A percentile compares a stretch with the other conserved stretches of the same genome.
phyloP scores from a whole-genome alignment of 2,888 invertebrate genomes.

The Cremastinae sp. region DNA sequence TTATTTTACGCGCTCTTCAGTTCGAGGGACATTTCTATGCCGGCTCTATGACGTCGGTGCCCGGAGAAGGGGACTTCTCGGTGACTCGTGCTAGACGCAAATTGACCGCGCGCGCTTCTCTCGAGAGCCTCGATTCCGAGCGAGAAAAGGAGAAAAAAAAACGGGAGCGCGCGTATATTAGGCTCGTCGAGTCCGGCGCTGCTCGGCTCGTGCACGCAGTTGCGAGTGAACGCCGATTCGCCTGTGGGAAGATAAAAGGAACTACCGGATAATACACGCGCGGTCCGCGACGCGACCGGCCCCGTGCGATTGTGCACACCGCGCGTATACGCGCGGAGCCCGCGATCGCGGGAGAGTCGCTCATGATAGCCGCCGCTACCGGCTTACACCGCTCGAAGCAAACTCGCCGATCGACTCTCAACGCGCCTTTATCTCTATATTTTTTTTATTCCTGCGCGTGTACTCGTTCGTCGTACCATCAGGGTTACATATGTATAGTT shows the following conservation, averaged over 20 bases:
- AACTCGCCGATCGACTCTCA: slow-evolving; percentile 47
- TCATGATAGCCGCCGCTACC: slow-evolving; percentile 31
- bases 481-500: no score
- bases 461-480: no score
- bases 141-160: slow-evolving; percentile 20
- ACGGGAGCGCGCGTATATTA: no score
- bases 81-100: slow-evolving; percentile 79
- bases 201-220: neutral
- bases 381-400: slow-evolving; percentile 46
- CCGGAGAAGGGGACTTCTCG: slow-evolving; percentile 67
- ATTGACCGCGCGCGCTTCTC: slow-evolving; percentile 74
- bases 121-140: slow-evolving; percentile 35
- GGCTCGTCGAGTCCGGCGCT: no score
- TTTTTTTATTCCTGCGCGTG: no score
- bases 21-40: slow-evolving; percentile 79
- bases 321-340: slow-evolving; percentile 24
- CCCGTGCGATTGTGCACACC: slow-evolving; percentile 12
- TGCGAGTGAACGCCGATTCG: slow-evolving; percentile 37
- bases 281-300: no score
- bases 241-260: slow-evolving; percentile 60
- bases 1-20: slow-evolving; percentile 79
- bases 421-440: slow-evolving; percentile 52
- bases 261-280: slow-evolving; percentile 58
- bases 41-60: slow-evolving; percentile 79
- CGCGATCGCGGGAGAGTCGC: slow-evolving; percentile 30